These are phyloP conservation scores for Drosophila sp. DNA, from an alignment of 1,140 invertebrate genomes.

Conservation along the genomic window DNA sequence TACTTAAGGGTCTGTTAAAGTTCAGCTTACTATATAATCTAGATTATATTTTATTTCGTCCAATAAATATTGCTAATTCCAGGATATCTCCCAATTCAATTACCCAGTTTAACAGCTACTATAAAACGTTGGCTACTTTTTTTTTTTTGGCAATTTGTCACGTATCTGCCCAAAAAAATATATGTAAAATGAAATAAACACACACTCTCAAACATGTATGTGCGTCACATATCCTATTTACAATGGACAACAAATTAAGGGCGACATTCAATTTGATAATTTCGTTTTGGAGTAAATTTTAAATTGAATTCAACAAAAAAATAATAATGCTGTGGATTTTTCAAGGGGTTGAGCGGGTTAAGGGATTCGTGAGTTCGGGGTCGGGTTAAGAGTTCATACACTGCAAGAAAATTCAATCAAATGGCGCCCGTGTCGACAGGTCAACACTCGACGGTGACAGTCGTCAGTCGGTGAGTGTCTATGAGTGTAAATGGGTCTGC, in stretches of 20 bases:
- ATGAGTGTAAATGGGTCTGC: constrained; percentile 2
- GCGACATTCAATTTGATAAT: constrained; percentile 70
- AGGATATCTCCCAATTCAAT: too few species aligned
- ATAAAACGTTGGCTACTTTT: constrained; percentile 56
- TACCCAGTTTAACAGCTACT: neutral
- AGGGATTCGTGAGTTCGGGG: neutral
- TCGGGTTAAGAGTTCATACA: constrained; percentile 16
- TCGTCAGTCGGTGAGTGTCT: constrained; percentile 6
- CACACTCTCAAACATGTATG: neutral
- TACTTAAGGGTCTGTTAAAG: neutral
- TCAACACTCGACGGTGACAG: constrained; percentile 33
- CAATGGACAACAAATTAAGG: constrained; percentile 68
- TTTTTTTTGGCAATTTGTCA: constrained; percentile 62
- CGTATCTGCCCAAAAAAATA: constrained; percentile 40
- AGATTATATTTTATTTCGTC: too few species aligned
- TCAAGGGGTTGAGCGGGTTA: neutral
- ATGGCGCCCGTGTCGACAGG: constrained; percentile 31
- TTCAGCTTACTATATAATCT: too few species aligned
- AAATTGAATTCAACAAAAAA: constrained; percentile 37
- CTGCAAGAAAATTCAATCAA: constrained; percentile 54
- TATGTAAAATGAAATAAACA: constrained; percentile 27
- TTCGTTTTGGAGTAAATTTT: constrained; percentile 64
- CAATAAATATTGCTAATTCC: too few species aligned
- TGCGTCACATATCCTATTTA: constrained; percentile 7
- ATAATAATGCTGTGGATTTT: neutral